Base-by-base conservation (phyloP, 2,113 vertebrate genomes). In the Entomyzon cyanotis region DNA sequence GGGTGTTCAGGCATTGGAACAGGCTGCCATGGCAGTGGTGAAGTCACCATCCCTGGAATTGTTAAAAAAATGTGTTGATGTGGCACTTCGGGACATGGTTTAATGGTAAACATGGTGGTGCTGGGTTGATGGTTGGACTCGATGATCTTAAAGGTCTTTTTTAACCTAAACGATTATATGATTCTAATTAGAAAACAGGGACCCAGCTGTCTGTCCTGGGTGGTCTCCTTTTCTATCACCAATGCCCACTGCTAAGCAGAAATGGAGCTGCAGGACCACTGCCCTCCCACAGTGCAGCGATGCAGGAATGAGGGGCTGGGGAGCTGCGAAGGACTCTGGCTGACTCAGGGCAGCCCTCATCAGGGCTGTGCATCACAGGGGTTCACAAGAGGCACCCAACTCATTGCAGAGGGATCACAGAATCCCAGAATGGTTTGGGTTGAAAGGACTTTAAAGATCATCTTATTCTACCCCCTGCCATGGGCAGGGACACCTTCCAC, bases 361-460 rank as follows among this genome's bases (percentile, higher is more conserved):
- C 59, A 64, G 18, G 15, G 7, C 37, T 9, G 25, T 15, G 58
- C 23, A 4, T 42, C 8, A 2, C 42, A 23, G 22, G 30, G 52
- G 11, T 33, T 16, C 42, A 5, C 4, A 0, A 24, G 47, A n/a
- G 28, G 39, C 10, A 8, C 52, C 4, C 3, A 1, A 28, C 31
- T 19, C 31, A 14, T 3, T 10, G 53, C 11, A 5, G 77, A 39
- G 23, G 31, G 46, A 60, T 42, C 82, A 58, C 12, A 35, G 24
- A 44, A 44, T 44, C 15, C 42, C 42, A 44, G 42, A 44, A 17
- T 44, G 42, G 42, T 44, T 44, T 44, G 42, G 42, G 16, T 44
- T 44, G 42, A 44, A 44, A 44, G 42, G 42, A 44, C 42, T 15
- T 44, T 44, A 41, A 65, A 55, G 7, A 6, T 31, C n/a, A 39